These are phyloP conservation scores for Hippocampus guttulatus DNA, from an alignment of 2,113 vertebrate genomes.

Conservation along the genomic window DNA sequence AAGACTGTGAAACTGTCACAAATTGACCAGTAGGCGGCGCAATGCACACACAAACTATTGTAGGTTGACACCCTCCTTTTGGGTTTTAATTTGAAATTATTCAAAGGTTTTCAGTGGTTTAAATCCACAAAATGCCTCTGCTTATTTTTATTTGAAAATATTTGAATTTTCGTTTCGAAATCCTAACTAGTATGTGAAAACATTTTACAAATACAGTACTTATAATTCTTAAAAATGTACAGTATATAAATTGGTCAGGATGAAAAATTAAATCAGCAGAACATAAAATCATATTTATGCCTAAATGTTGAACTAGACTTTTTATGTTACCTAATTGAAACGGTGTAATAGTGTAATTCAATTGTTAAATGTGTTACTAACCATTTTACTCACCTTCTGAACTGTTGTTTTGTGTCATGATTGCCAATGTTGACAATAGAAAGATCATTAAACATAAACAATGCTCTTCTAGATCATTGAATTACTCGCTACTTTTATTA, in stretches of 20 bases:
- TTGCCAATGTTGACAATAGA: no score
- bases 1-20: not conserved
- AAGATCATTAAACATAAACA: not conserved
- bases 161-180: not conserved
- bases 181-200: not conserved
- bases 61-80: not conserved
- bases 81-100: not conserved
- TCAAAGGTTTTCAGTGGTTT: not conserved
- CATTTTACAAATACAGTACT: not conserved
- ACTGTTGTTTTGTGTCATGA: not conserved
- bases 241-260: not conserved
- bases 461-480: no score
- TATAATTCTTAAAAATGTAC: not conserved
- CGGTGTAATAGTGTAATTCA: not conserved
- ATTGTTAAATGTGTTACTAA: not conserved
- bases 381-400: not conserved
- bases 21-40: conserved; percentile 66
- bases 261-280: not conserved
- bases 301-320: no score
- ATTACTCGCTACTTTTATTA: no score
- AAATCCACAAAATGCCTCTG: not conserved
- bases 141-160: not conserved
- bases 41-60: conserved; percentile 37
- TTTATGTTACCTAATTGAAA: not conserved
- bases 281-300: not conserved